Evolutionary conservation across 2,888 invertebrate species (phyloP), one percentile per base, ranked within the genome.

Genomic region (Hemistola chrysoprasaria): DNA sequence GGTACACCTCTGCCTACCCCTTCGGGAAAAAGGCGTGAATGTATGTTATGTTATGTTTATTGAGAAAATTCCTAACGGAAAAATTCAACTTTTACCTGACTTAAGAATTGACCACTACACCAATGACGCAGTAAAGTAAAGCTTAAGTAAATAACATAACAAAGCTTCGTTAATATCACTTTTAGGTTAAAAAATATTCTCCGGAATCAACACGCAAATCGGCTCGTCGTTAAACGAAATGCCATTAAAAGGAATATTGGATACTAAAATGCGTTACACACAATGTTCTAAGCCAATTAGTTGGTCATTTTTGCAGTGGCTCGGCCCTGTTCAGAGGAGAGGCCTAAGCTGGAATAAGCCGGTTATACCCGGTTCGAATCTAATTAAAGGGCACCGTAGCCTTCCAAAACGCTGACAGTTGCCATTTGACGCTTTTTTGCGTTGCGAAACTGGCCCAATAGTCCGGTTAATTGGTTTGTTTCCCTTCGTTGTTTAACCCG

Each of bases 281-380:
- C 72, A 76, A 74, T 77, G 77, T 79, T 76, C 80, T 86, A 85
- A 86, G 86, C 87, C 87, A 86, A 85, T 86, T 87, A 87, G 85
- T 72, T 81, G 81, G 76, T 79, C 80, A 85, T 84, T 85, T 87
- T 86, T 86, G 78, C 84, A 79, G 72, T 71, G 65, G 72, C 78
- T 72, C 74, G 79, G 70, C 65, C 67, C 71, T 68, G 76, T 71
- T 73, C 70, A 73, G 67, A 67, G 66, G 68, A 71, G 67, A 58
- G 68, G 76, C 73, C 78, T 85, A 79, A 87, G 85, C 86, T 74
- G 80, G 76, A 74, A 71, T 86, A 86, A 86, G 84, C 86, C 84
- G 78, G 83, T 82, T 86, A 84, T 78, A 70, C 67, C 71, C 79
- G 71, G 71, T 75, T 80, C 81, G 79, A 86, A 86, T 87, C 87